Base-by-base conservation (phyloP, 35 echinoderm and acorn worm genomes). In the Patiria miniata region DNA sequence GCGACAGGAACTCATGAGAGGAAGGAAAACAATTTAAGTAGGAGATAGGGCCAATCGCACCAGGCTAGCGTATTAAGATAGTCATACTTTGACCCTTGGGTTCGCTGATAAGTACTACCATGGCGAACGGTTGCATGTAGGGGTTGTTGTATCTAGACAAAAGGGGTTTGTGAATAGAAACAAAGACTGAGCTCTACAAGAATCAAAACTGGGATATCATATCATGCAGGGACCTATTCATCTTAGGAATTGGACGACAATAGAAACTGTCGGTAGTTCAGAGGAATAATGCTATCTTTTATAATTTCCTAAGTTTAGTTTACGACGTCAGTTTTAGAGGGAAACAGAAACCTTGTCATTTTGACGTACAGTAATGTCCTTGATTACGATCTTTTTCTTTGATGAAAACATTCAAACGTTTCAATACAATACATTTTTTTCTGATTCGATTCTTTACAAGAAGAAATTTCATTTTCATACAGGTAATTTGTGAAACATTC, bases 11-110 rank as follows among this genome's bases (percentile, higher is more conserved):
- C 65, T 34, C 19, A 73, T 73, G 65, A 73, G 65, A 73, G 65
- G 65, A 73, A 73, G 65, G 65, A 73, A 26, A 73, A 73, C 65
- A 73, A 73, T 73, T 73, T 73, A 73, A 73, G 65, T 73, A 73
- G 26, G 65, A 73, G 29, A 73, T 36, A 73, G 65, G 34, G 65
- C 26, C 65, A 73, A 73, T 73, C 65, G 26, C 65, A 28, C 65
- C 65, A 73, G 19, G 65, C 65, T 73, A 73, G 34, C 65, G 65
- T 73, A 73, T 73, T 73, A 73, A 73, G 65, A 73, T 73, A 73
- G 23, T 73, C 26, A 73, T 73, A 73, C 65, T 73, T 73, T 73
- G 65, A 73, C 65, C 65, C 42, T 73, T 10, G 10, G 34, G 26
- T 73, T 73, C 21, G 65, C 65, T 73, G 65, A 73, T 73, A 73